Evolutionary conservation across 2,797 vertebrate species (phyloP), one percentile per base, ranked within the genome.

Genomic region (Syngnathus acus): DNA sequence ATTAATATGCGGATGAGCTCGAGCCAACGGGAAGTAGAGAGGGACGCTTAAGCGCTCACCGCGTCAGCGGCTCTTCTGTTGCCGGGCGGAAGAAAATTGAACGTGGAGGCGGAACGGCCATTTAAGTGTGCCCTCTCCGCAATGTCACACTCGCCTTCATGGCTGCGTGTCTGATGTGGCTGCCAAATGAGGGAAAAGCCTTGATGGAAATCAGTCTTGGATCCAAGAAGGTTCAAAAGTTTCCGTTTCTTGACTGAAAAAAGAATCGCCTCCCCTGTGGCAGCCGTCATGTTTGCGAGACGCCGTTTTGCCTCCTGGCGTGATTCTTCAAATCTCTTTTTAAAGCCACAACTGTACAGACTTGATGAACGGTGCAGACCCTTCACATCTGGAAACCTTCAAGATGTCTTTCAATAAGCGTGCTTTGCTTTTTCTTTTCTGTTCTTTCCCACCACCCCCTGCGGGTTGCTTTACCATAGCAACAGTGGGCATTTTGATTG

Each of bases 11-110:
- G 54, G 26, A 3, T 37, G 23, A 6, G 5, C 37, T 32, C 13
- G 14, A 57, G 13, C 37, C 26, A 1, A 8, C 82, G 84, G 86
- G 82, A 87, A 90, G 78, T 81, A 86, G 77, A 57, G 65, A 75
- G 69, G 73, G 67, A 64, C 63, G 67, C 77, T 65, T 72, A 32
- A 85, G 78, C 64, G 68, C 76, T 76, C 48, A 65, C 77, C 77
- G 85, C 87, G 81, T 88, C 81, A 84, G 82, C 10, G 65, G 75
- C 72, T 78, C 80, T 78, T 9, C 86, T 90, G 90, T 92, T 91
- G 90, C 91, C 73, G 71, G 90, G 91, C 74, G 77, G 21, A 62
- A 82, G 89, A 87, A 32, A 83, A 83, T 64, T 75, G 64, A 79
- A 77, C 54, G 71, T 47, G 81, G 82, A 89, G 87, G 87, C 82